Evolutionary conservation across 2,888 invertebrate genomes (phyloP), one percentile per base, ranked within the genome.

Genomic region (Augochlorella aurata): DNA sequence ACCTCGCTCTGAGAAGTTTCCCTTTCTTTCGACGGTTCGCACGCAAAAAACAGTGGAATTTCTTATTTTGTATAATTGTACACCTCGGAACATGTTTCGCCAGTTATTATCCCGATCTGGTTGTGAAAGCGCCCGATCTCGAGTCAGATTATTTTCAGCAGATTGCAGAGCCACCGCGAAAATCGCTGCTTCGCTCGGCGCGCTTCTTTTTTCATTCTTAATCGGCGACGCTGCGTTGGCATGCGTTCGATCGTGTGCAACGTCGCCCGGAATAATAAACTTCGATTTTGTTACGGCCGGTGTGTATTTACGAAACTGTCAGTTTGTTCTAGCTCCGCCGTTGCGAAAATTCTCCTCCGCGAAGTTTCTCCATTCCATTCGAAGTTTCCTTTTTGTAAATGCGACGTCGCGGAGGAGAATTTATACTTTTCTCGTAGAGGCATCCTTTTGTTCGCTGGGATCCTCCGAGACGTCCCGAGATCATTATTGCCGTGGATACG

Each of bases 61-160:
- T 58, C 14, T 58, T 24, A 58, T 58, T 58, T 58, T 24, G 24
- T 58, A 14, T 58, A 58, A 61, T 61, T 61, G 61, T 38, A 61
- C 24, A 24, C 18, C 21, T 12, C 54, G 54, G 54, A 58, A 14
- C 54, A 24, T 58, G 54, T 58, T 58, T 58, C 24, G 21, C 21
- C 54, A n/a, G 54, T 58, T 58, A 24, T 58, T 58, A 58, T 58
- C 21, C 21, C 38, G 38, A 38, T 38, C 38, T 14, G 54, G 54
- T 58, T 14, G 24, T 14, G 54, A 58, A 24, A 58, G 24, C 24
- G 10, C 12, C 24, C 14, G 54, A 58, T 58, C 54, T 14, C 7
- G 54, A 14, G 54, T 14, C 38, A 24, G 54, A 58, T 58, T 58
- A 58, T 58, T 58, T 58, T 58, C 21, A 58, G 54, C 14, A 38